Evolutionary conservation across 2,113 vertebrate species (phyloP), one percentile per base, ranked within the genome.

Genomic region (Alethe diademata): DNA sequence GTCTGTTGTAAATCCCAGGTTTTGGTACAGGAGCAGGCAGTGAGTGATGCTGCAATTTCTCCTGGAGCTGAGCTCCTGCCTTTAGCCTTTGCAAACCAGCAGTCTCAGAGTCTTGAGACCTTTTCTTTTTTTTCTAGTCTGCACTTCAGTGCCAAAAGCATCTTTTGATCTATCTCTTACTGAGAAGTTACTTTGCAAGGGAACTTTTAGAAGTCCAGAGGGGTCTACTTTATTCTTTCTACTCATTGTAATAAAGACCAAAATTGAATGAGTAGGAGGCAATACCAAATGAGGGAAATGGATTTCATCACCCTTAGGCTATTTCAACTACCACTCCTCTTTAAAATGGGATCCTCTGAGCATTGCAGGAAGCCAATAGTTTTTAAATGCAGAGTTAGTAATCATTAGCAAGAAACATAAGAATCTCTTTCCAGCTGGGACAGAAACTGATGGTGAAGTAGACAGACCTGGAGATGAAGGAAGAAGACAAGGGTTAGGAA

Each of bases 361-460:
- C 17, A 65, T 61, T 89, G 53, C 38, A 85, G 42, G 31, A 81
- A 81, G 57, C 12, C 72, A 70, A 47, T 12, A 62, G 14, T 51
- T 76, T 90, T 91, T 91, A 80, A 84, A 60, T 64, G 22, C 16
- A 58, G 86, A 62, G 57, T 74, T 78, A 71, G 33, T 50, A 93
- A 80, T 24, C 50, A 53, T 86, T 90, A 83, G 42, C 78, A 91
- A 78, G 83, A 73, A 61, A 57, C 24, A 12, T n/a, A 78, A 74
- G 56, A 81, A 71, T 42, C 17, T 81, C 17, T 43, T 87, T 87
- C 57, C 40, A 85, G 18, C 42, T 38, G 36, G 23, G 40, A 92
- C 26, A 73, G 20, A 90, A 88, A 35, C 50, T 64, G 35, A 86
- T 86, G 33, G 23, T 74, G 50, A 94, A 56, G 56, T 47, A 64